Evolutionary conservation across 2,113 vertebrate genomes (phyloP).

Genomic region (Dryoscopus gambensis): DNA sequence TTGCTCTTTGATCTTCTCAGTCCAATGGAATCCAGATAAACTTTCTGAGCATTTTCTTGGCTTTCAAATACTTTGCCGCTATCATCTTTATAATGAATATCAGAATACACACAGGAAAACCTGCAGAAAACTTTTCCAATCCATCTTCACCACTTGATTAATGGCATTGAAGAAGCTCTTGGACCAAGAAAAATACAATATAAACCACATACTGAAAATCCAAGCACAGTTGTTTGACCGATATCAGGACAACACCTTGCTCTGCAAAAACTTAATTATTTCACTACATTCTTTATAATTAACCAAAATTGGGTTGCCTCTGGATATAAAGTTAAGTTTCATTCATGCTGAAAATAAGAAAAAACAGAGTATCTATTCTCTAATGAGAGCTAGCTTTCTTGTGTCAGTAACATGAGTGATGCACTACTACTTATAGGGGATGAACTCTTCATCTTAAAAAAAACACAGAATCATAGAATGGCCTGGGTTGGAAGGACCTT

Average conservation of each 20-base stretch:
- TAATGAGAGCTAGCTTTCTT: background rate
- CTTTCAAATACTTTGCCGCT: background rate
- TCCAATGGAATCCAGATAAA: background rate
- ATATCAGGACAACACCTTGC: background rate
- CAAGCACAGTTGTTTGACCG: background rate
- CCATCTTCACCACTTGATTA: background rate
- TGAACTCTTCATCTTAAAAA: background rate
- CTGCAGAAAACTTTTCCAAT: background rate
- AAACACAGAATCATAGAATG: background rate
- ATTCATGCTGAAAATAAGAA: background rate
- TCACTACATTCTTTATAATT: background rate
- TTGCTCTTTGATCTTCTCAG: background rate
- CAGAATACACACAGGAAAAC: background rate
- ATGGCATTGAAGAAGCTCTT: background rate
- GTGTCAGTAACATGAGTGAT: background rate
- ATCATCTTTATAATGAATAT: background rate
- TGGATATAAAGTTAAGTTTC: background rate
- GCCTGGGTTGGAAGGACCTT: background rate
- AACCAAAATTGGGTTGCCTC: background rate
- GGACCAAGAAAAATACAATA: background rate
- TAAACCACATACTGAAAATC: background rate
- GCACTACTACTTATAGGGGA: background rate
- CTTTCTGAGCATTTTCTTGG: background rate
- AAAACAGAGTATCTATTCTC: background rate
- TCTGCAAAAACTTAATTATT: background rate